phyloP scores from a whole-genome alignment of 2,888 invertebrate genomes.

The Rhogogaster chlorosoma region DNA sequence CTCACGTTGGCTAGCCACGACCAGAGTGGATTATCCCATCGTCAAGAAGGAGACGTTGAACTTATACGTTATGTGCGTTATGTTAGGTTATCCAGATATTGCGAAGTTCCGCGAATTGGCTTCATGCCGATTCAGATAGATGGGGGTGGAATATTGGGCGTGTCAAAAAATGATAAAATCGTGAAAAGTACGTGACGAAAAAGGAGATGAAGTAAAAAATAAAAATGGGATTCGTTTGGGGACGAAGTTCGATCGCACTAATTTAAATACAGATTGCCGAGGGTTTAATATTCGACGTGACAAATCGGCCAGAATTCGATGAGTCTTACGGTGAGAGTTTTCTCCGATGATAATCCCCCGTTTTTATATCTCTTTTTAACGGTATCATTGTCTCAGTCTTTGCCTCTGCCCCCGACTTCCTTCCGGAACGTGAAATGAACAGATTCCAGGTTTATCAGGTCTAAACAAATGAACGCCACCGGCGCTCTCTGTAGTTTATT shows the following conservation, averaged over 20 bases:
- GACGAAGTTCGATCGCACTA: slow-evolving; percentile 53
- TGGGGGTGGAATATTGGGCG: neutral
- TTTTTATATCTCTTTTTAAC: neutral
- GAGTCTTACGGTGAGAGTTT: neutral
- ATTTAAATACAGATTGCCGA: slow-evolving; percentile 58
- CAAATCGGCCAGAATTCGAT: slow-evolving; percentile 20
- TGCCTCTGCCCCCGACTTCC: neutral
- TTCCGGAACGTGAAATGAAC: slow-evolving; percentile 21
- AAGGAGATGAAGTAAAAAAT: neutral
- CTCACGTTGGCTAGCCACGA: slow-evolving; percentile 66
- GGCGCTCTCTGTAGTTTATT: slow-evolving; percentile 57
- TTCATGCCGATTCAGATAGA: neutral
- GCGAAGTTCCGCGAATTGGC: neutral
- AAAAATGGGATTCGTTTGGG: neutral
- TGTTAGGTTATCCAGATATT: neutral
- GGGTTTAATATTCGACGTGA: slow-evolving; percentile 39
- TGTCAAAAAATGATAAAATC: neutral
- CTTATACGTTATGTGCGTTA: slow-evolving; percentile 39
- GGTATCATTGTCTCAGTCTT: neutral
- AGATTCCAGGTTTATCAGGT: slow-evolving; percentile 36
- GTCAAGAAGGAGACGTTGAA: slow-evolving; percentile 53
- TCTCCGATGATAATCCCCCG: neutral
- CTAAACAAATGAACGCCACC: slow-evolving; percentile 56
- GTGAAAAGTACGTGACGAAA: neutral
- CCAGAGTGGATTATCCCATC: slow-evolving; percentile 63